Evolutionary conservation across 2,797 vertebrate species (phyloP).

Genomic region (Otolemur crassicaudatus): DNA sequence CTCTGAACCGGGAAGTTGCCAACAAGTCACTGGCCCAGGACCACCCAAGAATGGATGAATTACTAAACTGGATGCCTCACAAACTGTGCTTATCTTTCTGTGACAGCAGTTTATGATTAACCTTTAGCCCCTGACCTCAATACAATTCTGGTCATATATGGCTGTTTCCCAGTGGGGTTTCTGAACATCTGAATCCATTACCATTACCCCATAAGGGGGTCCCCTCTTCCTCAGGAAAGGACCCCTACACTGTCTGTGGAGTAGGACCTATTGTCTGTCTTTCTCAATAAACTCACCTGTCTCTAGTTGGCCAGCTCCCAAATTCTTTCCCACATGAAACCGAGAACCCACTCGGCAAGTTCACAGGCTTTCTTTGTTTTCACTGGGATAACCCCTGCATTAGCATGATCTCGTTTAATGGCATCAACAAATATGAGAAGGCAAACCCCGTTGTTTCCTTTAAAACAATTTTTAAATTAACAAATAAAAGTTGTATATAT

Average conservation of each 20-base stretch:
- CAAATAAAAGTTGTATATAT: background rate
- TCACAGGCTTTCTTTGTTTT: background rate
- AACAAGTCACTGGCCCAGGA: too few relatives aligned
- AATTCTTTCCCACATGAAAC: background rate
- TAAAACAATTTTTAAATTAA: background rate
- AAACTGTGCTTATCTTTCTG: too few relatives aligned
- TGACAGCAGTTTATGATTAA: too few relatives aligned
- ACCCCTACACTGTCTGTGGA: background rate
- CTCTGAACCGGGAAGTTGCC: too few relatives aligned
- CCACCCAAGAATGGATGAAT: too few relatives aligned
- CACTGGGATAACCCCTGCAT: background rate
- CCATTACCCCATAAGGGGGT: too few relatives aligned
- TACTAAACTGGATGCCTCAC: too few relatives aligned
- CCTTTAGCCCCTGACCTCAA: too few relatives aligned
- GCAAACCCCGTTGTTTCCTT: background rate
- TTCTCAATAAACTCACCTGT: background rate
- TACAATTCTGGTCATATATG: too few relatives aligned
- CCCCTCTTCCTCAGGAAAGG: background rate
- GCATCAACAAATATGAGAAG: background rate
- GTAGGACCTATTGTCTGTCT: background rate
- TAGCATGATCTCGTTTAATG: conserved; percentile 3
- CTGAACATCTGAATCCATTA: too few relatives aligned
- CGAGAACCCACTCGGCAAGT: background rate
- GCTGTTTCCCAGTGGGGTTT: too few relatives aligned
- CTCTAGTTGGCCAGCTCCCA: background rate